Evolutionary conservation across 2,888 invertebrate species (phyloP).

Genomic region (Andrena praecox): DNA sequence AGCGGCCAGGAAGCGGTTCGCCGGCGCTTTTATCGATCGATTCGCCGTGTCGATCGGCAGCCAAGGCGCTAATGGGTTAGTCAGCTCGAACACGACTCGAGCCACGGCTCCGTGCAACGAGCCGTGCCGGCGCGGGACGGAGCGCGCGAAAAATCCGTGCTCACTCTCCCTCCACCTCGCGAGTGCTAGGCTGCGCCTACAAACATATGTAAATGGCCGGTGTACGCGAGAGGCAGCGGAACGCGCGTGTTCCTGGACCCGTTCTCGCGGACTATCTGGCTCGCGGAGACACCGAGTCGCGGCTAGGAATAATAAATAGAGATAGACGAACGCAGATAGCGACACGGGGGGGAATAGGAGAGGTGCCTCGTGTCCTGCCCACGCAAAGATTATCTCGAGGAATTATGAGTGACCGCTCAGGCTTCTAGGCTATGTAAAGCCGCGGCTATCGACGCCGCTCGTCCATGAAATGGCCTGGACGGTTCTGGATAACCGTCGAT

Average conservation of each 20-base stretch:
- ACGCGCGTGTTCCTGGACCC: conserved; percentile 51
- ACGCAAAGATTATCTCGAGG: conserved; percentile 82
- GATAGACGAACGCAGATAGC: conserved; percentile 78
- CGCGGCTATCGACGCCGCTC: conserved; percentile 56
- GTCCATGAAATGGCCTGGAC: conserved; percentile 55
- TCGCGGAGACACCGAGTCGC: conserved; percentile 69
- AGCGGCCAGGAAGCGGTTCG: conserved; percentile 55
- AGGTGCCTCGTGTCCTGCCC: conserved; percentile 76
- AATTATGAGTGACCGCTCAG: conserved; percentile 80
- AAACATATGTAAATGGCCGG: conserved; percentile 55
- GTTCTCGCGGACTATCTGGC: conserved; percentile 52
- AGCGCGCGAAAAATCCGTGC: conserved; percentile 65
- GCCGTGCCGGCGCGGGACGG: conserved; percentile 44
- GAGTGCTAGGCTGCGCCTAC: conserved; percentile 27
- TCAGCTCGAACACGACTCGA: conserved; percentile 64
- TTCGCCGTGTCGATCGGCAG: conserved; percentile 72
- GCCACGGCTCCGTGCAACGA: conserved; percentile 38
- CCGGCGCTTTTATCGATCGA: conserved; percentile 70
- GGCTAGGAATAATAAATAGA: conserved; percentile 82
- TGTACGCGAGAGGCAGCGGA: conserved; percentile 27
- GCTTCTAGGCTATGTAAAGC: conserved; percentile 79
- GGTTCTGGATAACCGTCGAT: conserved; percentile 2
- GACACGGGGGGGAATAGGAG: conserved; percentile 48
- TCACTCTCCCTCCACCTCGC: conserved; percentile 2
- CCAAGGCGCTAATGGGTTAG: conserved; percentile 73